Conservation (phyloP, 1,140 invertebrate genomes). For the Drosophila kanapiae region DNA sequence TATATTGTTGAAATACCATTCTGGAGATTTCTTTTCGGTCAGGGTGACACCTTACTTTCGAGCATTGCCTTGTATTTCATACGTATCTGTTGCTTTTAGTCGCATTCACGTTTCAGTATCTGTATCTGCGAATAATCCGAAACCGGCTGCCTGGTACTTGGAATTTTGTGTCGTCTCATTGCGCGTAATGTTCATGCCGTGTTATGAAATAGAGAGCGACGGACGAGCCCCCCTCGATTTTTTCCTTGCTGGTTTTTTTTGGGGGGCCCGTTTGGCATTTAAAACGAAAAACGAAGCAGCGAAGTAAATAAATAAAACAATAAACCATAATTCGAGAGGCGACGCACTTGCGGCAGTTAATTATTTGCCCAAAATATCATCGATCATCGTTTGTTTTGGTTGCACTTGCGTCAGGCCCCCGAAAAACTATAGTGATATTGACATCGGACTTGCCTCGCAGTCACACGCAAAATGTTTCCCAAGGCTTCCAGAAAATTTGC, state of each 20-base stretch:
- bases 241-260: constrained; percentile 16
- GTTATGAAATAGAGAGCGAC: constrained; percentile 70
- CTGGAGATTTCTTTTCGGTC: constrained; percentile 14
- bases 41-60: constrained; percentile 21
- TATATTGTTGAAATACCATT: constrained; percentile 13
- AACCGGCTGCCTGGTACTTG: constrained; percentile 42
- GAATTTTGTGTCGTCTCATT: constrained; percentile 63
- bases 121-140: constrained; percentile 41
- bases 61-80: constrained; percentile 2
- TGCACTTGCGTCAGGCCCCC: constrained; percentile 55
- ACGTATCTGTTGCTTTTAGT: constrained; percentile 5
- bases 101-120: constrained; percentile 20
- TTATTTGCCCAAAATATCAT: constrained; percentile 38
- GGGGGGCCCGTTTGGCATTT: constrained; percentile 55
- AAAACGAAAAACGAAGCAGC: neutral
- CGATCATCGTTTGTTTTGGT: constrained; percentile 47
- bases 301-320: constrained; percentile 38
- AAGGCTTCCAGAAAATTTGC: constrained; percentile 74
- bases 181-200: constrained; percentile 59
- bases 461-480: constrained; percentile 59
- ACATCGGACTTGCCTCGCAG: constrained; percentile 1
- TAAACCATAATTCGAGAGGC: constrained; percentile 26
- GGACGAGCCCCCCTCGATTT: constrained; percentile 60
- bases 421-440: constrained; percentile 32
- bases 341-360: constrained; percentile 19